Percentiles rank a stretch among this genome's conserved stretches.
phyloP scores from a whole-genome alignment of 1,140 invertebrate species.

The Drosophila virilis region DNA sequence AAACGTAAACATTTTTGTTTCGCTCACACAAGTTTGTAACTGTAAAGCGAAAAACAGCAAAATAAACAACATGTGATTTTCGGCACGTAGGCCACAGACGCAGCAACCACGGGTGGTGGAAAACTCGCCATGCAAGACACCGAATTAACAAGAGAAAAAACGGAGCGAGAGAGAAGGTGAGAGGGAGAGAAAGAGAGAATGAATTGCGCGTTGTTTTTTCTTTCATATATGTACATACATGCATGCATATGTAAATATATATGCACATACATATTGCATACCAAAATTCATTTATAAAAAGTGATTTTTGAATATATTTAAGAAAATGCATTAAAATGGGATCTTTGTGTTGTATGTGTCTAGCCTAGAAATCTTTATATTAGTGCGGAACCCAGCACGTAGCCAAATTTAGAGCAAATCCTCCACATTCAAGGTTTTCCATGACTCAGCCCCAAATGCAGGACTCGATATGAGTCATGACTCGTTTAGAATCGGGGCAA shows the following conservation, averaged over 20 bases:
- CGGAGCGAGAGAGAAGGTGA: conserved; percentile 7
- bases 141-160: conserved; percentile 32
- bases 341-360: not conserved
- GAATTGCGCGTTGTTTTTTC: conserved; percentile 25
- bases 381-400: conserved; percentile 24
- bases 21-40: conserved; percentile 43
- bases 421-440: not conserved
- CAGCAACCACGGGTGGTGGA: conserved; percentile 41
- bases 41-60: conserved; percentile 56
- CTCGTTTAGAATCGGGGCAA: conserved; percentile 4
- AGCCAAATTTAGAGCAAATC: conserved; percentile 5
- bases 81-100: conserved; percentile 72
- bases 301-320: not conserved
- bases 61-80: conserved; percentile 80
- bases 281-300: conserved; percentile 4
- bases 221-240: not conserved
- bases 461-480: conserved; percentile 32
- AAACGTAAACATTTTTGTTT: conserved; percentile 34
- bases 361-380: not conserved
- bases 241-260: not conserved
- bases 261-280: conserved; percentile 1
- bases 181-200: conserved; percentile 13
- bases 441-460: conserved; percentile 11
- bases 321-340: not conserved
- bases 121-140: conserved; percentile 44